Evolutionary conservation across 2,888 invertebrate genomes (phyloP), one percentile per base, ranked within the genome.

Genomic region (Drosophila pegasa): DNA sequence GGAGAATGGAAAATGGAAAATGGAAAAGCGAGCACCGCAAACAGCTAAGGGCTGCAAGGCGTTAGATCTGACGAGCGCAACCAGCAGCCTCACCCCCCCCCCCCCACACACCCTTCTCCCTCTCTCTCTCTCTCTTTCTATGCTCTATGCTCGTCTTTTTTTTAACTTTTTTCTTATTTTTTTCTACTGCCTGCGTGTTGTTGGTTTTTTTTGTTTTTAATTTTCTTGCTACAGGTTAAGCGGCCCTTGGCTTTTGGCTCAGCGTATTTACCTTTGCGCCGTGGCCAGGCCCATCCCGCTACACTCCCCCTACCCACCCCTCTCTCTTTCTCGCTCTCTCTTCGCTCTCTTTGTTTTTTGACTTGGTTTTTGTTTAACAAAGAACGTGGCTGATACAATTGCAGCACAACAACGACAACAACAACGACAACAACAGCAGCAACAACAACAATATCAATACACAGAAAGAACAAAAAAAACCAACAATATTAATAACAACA

Each of bases 211-310:
- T 60, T 38, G 31, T 63, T 72, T 69, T 71, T 54, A 77, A 75
- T 81, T 81, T 72, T 76, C 71, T 66, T 77, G 69, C 58, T 66
- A 48, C 50, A 64, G 61, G 71, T 65, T 84, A 63, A 76, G 72
- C 80, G 72, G 66, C 66, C 69, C 72, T 83, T 83, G 78, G 83
- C 75, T 72, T 86, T 80, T 80, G 84, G 81, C 75, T 80, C 72
- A 70, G 83, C 77, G 68, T 81, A 72, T 86, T 81, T 83, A 86
- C 86, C 78, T 80, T 66, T 71, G 73, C 55, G 51, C 22, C 59
- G 22, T 25, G 51, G 37, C 29, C 50, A 29, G 33, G 48, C 48
- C 31, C 43, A 47, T 33, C 38, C 37, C 43, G 12, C 25, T 40
- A 20, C 33, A 22, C 40, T 10, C 14, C 3, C 3, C 5, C 8